phyloP scores from a whole-genome alignment of 2,888 invertebrate species.

The Tigriopus californicus region DNA sequence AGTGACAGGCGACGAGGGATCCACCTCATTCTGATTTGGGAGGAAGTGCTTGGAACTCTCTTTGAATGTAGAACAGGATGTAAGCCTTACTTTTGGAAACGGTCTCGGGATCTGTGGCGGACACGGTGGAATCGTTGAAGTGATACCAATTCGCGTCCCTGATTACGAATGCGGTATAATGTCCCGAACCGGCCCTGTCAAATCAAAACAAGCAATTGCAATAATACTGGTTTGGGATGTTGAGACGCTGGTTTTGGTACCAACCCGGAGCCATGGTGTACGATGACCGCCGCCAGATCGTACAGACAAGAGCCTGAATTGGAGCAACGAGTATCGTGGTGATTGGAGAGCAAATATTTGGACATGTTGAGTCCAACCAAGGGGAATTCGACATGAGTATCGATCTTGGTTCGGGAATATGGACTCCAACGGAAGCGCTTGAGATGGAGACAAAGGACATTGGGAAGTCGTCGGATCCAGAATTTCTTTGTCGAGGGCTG shows the following conservation, averaged over 20 bases:
- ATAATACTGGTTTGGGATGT: too few species aligned
- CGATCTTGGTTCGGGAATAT: slow-evolving; percentile 56
- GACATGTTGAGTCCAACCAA: slow-evolving; percentile 55
- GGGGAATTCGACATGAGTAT: slow-evolving; percentile 56
- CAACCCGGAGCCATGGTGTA: slow-evolving; percentile 60
- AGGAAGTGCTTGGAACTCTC: slow-evolving; percentile 32
- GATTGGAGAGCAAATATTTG: slow-evolving; percentile 45
- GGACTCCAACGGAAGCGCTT: slow-evolving; percentile 67
- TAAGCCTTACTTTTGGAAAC: slow-evolving; percentile 63
- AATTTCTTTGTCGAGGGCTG: slow-evolving; percentile 68
- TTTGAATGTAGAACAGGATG: slow-evolving; percentile 60
- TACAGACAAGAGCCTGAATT: slow-evolving; percentile 44
- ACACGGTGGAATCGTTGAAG: slow-evolving; percentile 67
- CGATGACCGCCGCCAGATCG: slow-evolving; percentile 59
- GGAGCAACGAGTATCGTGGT: slow-evolving; percentile 44
- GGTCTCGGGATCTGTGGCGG: slow-evolving; percentile 41
- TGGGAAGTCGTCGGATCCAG: slow-evolving; percentile 58
- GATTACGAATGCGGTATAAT: slow-evolving; percentile 64
- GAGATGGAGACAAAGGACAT: slow-evolving; percentile 60
- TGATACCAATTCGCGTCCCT: slow-evolving; percentile 54
- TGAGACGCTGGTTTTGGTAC: slow-evolving; percentile 20
- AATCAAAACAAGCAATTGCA: slow-evolving; percentile 12
- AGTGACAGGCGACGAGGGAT: too few species aligned
- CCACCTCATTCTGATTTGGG: slow-evolving; percentile 10
- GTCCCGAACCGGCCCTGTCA: slow-evolving; percentile 57